These are phyloP conservation scores for Dipus sagitta DNA, from an alignment of 2,797 vertebrate species.

Conservation along the genomic window DNA sequence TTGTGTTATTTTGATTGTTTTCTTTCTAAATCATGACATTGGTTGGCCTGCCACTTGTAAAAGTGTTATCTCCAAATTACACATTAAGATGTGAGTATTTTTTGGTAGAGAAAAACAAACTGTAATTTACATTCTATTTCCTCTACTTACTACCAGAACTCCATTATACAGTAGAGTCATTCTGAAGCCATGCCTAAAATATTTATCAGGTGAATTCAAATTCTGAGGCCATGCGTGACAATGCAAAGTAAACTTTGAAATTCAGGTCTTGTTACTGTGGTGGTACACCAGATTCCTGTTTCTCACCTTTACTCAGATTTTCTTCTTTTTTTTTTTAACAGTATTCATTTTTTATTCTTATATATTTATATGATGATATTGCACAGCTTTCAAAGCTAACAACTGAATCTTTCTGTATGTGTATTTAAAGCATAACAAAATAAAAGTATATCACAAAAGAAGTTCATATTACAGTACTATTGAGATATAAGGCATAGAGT, in stretches of 20 bases:
- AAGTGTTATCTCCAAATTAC: neutral
- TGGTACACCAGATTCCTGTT: neutral
- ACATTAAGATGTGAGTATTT: neutral
- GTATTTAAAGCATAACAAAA: too few species aligned
- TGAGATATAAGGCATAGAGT: too few species aligned
- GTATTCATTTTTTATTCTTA: too few species aligned
- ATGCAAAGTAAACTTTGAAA: neutral
- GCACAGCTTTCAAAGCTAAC: too few species aligned
- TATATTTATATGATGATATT: too few species aligned
- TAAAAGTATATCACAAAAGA: too few species aligned
- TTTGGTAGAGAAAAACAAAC: slow-evolving; percentile 31
- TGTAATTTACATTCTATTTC: slow-evolving; percentile 8
- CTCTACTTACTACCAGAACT: slow-evolving; percentile 5
- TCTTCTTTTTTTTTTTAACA: too few species aligned
- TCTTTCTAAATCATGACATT: neutral
- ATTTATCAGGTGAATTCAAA: neutral
- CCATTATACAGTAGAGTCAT: neutral
- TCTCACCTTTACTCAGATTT: neutral
- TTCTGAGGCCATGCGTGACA: neutral
- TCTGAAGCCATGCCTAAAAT: neutral
- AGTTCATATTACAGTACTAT: too few species aligned
- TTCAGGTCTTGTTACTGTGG: neutral
- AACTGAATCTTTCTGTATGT: too few species aligned
- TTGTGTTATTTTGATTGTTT: neutral
- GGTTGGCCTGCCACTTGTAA: neutral